A percentile compares a stretch with the other conserved stretches of the same genome.
phyloP scores from a whole-genome alignment of 2,888 invertebrate genomes.

The Pterostichus madidus region DNA sequence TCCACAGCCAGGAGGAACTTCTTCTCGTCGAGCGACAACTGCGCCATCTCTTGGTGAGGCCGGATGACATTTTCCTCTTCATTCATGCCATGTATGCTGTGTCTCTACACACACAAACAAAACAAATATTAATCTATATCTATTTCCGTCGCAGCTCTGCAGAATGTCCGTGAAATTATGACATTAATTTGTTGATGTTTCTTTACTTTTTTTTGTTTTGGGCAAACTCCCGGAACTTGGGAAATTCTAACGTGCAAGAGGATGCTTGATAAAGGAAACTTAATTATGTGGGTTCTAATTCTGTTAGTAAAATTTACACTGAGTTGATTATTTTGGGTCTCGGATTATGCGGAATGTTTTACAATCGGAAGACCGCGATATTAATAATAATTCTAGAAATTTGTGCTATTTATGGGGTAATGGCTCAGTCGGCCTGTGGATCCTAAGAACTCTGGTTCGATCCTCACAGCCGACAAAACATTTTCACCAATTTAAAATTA shows the following conservation, averaged over 20 bases:
- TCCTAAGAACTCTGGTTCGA: no score
- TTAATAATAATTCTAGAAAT: no score
- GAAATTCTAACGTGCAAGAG: no score
- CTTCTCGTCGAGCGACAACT: conserved; percentile 92
- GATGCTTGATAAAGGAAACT: neutral
- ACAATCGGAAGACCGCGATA: neutral
- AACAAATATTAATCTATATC: conserved; percentile 44
- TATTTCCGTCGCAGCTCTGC: conserved; percentile 40
- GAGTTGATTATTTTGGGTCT: neutral
- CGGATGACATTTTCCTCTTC: conserved; percentile 93
- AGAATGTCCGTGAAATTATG: conserved; percentile 16
- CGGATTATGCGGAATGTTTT: conserved; percentile 2
- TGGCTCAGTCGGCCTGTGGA: no score
- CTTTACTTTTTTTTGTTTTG: neutral
- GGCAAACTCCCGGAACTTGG: neutral
- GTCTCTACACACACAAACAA: conserved; percentile 80
- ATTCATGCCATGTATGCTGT: conserved; percentile 95
- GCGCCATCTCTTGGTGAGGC: conserved; percentile 93
- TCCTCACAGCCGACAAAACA: no score
- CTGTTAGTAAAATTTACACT: neutral
- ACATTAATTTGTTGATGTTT: conserved; percentile 39
- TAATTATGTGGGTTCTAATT: neutral
- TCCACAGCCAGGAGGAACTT: conserved; percentile 97
- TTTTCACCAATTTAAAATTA: no score
- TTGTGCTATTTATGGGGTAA: no score